phyloP scores from a whole-genome alignment of 1,140 invertebrate genomes.

The Chymomyza costata region DNA sequence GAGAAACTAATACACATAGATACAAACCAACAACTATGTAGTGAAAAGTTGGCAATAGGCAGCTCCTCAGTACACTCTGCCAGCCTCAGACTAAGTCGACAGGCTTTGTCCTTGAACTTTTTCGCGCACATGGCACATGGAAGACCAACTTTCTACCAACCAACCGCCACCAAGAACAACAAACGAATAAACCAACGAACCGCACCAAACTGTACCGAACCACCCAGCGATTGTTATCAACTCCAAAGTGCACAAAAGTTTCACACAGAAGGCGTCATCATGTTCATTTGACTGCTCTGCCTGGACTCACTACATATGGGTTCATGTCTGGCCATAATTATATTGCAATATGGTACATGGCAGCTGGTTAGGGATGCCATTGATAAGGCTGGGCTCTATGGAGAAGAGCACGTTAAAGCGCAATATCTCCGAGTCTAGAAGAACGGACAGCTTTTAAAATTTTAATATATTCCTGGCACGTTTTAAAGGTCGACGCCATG shows the following conservation, averaged over 20 bases:
- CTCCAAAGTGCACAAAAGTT: slow-evolving; percentile 66
- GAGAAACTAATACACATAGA: no score
- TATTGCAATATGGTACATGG: slow-evolving; percentile 61
- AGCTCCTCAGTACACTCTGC: not conserved
- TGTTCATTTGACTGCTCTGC: not conserved
- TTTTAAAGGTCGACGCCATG: no score
- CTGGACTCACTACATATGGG: slow-evolving; percentile 35
- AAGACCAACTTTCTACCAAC: slow-evolving; percentile 31
- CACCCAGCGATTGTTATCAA: slow-evolving; percentile 58
- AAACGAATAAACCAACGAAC: not conserved
- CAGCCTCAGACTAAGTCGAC: not conserved
- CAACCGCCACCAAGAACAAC: not conserved
- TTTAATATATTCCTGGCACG: no score
- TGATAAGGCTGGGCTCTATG: no score
- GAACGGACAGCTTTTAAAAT: no score
- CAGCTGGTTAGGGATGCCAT: slow-evolving; percentile 32
- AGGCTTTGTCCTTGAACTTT: slow-evolving; percentile 62
- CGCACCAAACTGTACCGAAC: no score
- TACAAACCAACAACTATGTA: no score
- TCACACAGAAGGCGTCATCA: slow-evolving; percentile 8
- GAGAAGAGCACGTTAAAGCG: no score
- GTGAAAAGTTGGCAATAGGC: not conserved
- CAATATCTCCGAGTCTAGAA: no score
- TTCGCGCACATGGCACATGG: slow-evolving; percentile 40
- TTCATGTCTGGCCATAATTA: slow-evolving; percentile 36